Percentiles rank a stretch among this genome's conserved stretches.
Conservation (phyloP, 2,113 vertebrate species). For the Terrapene triunguis region DNA sequence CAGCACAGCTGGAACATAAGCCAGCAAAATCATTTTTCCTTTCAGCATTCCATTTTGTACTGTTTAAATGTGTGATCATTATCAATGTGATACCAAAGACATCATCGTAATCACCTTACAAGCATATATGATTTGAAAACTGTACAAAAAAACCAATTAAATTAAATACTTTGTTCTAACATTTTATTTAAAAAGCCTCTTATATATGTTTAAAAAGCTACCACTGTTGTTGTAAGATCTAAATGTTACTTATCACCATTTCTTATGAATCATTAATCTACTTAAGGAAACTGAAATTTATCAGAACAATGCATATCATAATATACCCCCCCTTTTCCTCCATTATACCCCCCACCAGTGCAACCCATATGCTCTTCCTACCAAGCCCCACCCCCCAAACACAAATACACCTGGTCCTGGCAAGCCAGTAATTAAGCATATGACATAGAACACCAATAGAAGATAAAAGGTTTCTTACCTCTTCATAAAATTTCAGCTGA, state of each 20-base stretch:
- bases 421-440: background rate
- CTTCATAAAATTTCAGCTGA: constrained; percentile 98
- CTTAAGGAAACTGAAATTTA: fast-evolving
- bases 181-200: background rate
- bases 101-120: fast-evolving
- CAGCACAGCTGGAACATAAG: background rate
- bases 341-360: fast-evolving
- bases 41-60: background rate
- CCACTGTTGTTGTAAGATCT: background rate
- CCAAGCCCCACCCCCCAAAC: background rate
- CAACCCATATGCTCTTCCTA: fast-evolving
- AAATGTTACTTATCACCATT: fast-evolving
- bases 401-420: background rate
- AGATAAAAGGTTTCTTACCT: constrained; percentile 80
- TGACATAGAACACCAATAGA: background rate
- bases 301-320: fast-evolving
- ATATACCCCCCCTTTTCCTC: fast-evolving
- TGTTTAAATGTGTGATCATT: background rate
- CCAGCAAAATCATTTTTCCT: background rate
- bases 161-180: background rate
- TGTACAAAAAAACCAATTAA: background rate
- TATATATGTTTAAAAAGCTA: background rate
- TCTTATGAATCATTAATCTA: background rate
- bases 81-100: background rate
- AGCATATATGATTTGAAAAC: fast-evolving